Conservation (phyloP, 2,888 invertebrate genomes). For the Leucoma salicis region DNA sequence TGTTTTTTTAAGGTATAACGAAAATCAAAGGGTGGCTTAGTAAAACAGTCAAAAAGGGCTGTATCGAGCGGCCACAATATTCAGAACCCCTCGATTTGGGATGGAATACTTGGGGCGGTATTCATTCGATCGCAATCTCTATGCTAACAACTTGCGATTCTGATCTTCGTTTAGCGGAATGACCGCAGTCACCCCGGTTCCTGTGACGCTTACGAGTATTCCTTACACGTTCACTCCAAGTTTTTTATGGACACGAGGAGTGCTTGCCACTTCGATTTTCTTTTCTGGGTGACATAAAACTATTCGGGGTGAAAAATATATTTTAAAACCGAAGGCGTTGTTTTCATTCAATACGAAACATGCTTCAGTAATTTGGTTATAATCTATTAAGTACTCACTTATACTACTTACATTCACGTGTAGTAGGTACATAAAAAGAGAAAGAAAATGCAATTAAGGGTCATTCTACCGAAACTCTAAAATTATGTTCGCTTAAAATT, state of each 20-base stretch:
- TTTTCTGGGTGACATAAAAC: conserved; percentile 56
- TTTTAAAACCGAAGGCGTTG: conserved; percentile 23
- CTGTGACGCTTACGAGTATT: conserved; percentile 71
- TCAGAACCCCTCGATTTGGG: conserved; percentile 72
- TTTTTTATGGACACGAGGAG: conserved; percentile 72
- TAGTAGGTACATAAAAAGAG: too few relatives aligned
- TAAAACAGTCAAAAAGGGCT: conserved; percentile 65
- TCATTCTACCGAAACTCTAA: too few relatives aligned
- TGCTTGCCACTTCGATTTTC: conserved; percentile 62
- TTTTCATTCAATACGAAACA: background rate
- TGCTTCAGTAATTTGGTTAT: background rate
- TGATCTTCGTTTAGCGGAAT: conserved; percentile 82
- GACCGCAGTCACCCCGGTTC: conserved; percentile 78
- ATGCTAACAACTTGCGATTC: conserved; percentile 82
- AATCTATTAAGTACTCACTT: too few relatives aligned
- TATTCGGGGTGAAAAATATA: conserved; percentile 40
- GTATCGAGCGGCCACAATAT: conserved; percentile 75
- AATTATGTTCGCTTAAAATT: too few relatives aligned
- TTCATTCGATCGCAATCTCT: conserved; percentile 81
- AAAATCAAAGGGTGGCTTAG: conserved; percentile 68
- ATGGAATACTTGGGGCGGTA: conserved; percentile 77
- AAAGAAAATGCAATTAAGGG: too few relatives aligned
- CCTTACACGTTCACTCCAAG: conserved; percentile 78
- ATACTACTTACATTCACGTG: too few relatives aligned
- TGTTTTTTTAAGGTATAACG: conserved; percentile 57